Evolutionary conservation across 1,140 invertebrate genomes (phyloP), one percentile per base, ranked within the genome.

Genomic region (Drosophila obscura): DNA sequence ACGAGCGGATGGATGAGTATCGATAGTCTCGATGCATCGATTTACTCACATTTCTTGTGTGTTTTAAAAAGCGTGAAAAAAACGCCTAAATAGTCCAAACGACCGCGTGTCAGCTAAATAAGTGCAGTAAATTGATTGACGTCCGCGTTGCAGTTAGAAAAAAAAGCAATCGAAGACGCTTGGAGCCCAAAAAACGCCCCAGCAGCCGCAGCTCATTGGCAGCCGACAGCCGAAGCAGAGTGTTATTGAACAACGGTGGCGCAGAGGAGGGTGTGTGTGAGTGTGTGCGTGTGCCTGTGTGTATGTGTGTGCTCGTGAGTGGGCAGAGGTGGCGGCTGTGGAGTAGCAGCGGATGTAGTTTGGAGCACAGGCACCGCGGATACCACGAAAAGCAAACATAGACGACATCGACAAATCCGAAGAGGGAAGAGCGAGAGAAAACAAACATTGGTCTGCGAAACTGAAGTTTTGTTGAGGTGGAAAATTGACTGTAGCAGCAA

Each of bases 21-120:
- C 79, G 79, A 82, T 82, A 77, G 24, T 64, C 63, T 59, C 65
- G 65, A 82, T 78, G 80, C 75, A 82, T 82, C 80, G 80, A 83
- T 82, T 82, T 83, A 65, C 81, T 85, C 81, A 85, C 77, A 85
- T 85, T 85, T 85, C 64, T 85, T 85, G 73, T 67, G 81, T 85
- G 73, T 81, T 84, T 85, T 75, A 77, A 82, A 69, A 82, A 82
- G 69, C 77, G 77, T 87, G 82, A 87, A 85, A 83, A 77, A 85
- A 87, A 80, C 77, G 82, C 82, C 63, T 77, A 78, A 75, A 78
- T 67, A 82, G 75, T 67, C 67, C 44, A 60, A 78, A 69, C 63
- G 66, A 44, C 48, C 57, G 50, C 49, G 65, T 59, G 62, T 49
- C 56, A 69, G 62, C 48, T 68, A 51, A 66, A 71, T 82, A 87